A percentile compares a stretch with the other conserved stretches of the same genome.
phyloP scores from a whole-genome alignment of 2,888 invertebrate species.

The Pyrochroa serraticornis region DNA sequence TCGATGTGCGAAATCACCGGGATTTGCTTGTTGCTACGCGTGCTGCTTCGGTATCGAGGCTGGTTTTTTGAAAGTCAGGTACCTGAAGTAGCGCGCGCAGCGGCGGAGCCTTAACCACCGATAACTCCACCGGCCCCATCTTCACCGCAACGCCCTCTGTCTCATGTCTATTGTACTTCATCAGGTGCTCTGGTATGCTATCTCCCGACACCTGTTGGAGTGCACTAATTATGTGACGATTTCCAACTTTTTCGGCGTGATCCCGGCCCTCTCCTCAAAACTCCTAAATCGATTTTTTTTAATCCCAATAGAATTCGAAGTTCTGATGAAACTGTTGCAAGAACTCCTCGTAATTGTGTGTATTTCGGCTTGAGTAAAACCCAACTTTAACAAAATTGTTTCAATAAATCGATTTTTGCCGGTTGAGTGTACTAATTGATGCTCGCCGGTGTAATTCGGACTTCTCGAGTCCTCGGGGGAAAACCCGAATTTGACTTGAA shows the following conservation, averaged over 20 bases:
- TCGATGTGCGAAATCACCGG: conserved; percentile 7
- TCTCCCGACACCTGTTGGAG: conserved; percentile 98
- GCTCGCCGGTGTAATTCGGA: too few relatives aligned
- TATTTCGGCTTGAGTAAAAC: too few relatives aligned
- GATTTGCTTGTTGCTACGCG: conserved; percentile 67
- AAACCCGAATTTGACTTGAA: too few relatives aligned
- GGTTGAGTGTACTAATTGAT: too few relatives aligned
- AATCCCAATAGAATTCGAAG: too few relatives aligned
- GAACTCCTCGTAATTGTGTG: too few relatives aligned
- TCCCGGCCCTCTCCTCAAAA: too few relatives aligned
- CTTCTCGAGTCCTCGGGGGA: too few relatives aligned
- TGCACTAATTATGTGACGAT: conserved; percentile 92
- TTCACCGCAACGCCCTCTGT: conserved; percentile 61
- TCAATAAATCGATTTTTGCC: too few relatives aligned
- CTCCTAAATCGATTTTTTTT: too few relatives aligned
- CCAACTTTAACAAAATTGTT: too few relatives aligned
- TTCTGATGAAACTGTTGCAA: too few relatives aligned
- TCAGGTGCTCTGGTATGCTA: conserved; percentile 96
- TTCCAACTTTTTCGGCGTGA: conserved; percentile 44
- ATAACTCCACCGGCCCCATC: neutral
- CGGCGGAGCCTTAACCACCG: conserved; percentile 56
- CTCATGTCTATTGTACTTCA: conserved; percentile 99
- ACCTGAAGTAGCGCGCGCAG: conserved; percentile 99
- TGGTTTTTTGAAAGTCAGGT: conserved; percentile 84
- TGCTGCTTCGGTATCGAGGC: conserved; percentile 90